phyloP scores from a whole-genome alignment of 2,888 invertebrate genomes.

The Dugesia japonica region DNA sequence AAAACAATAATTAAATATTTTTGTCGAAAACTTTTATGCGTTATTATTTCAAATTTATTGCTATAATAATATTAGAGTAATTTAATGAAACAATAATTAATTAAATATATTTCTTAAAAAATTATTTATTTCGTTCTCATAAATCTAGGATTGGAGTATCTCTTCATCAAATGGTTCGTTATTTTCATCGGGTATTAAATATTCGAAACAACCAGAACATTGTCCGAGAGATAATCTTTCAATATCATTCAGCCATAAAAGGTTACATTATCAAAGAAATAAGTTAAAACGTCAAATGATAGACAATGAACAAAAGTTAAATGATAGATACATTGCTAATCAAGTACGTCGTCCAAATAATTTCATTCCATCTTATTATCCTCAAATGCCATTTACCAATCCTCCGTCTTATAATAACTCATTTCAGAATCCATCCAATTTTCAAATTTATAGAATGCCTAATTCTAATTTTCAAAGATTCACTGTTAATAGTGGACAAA shows the following conservation, averaged over 20 bases:
- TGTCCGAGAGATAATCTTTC: background rate
- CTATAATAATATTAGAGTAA: too few species aligned
- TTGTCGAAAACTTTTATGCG: too few species aligned
- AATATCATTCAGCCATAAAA: background rate
- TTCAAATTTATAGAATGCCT: background rate
- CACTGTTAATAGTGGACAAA: background rate
- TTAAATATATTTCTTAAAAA: too few species aligned
- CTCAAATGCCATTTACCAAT: conserved; percentile 14
- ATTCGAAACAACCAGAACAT: background rate
- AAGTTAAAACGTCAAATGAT: background rate
- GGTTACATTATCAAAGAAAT: conserved; percentile 15
- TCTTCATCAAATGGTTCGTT: background rate
- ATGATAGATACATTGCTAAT: background rate
- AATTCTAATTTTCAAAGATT: background rate
- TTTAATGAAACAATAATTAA: too few species aligned
- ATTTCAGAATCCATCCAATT: background rate
- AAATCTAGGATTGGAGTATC: background rate
- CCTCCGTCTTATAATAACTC: background rate
- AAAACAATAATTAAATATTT: too few species aligned
- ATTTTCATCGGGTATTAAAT: conserved; percentile 10
- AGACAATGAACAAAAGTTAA: background rate
- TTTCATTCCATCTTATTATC: background rate
- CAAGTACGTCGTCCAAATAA: background rate
- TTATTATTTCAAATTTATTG: too few species aligned
- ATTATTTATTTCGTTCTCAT: background rate